These are phyloP conservation scores for Empis stercorea DNA, from an alignment of 2,888 invertebrate species.

Conservation along the genomic window DNA sequence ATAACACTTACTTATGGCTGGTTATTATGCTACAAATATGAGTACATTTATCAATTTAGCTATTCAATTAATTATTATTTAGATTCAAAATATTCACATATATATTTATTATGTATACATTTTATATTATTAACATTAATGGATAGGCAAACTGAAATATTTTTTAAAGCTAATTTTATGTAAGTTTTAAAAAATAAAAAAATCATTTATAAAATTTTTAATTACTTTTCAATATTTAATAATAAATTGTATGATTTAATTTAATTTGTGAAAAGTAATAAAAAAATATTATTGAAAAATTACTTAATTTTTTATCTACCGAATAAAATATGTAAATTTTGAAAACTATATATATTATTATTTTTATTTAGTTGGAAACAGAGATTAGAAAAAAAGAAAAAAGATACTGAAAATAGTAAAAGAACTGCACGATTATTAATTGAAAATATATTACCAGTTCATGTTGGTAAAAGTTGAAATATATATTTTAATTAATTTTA, in stretches of 20 bases:
- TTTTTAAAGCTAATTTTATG: slow-evolving; percentile 74
- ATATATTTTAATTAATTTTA: slow-evolving; percentile 19
- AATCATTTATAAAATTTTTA: too few species aligned
- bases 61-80: slow-evolving; percentile 58
- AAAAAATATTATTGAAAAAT: too few species aligned
- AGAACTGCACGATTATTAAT: slow-evolving; percentile 79
- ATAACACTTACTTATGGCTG: slow-evolving; percentile 54
- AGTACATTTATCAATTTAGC: slow-evolving; percentile 42
- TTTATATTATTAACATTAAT: slow-evolving; percentile 71
- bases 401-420: slow-evolving; percentile 73
- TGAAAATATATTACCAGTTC: slow-evolving; percentile 83
- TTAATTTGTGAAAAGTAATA: too few species aligned
- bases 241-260: too few species aligned
- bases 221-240: too few species aligned
- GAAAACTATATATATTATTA: too few species aligned
- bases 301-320: too few species aligned
- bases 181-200: too few species aligned
- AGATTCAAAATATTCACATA: slow-evolving; percentile 55
- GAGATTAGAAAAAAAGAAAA: slow-evolving; percentile 69
- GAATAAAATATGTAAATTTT: too few species aligned
- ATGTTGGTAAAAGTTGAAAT: slow-evolving; percentile 86
- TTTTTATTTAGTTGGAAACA: slow-evolving; percentile 43
- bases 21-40: slow-evolving; percentile 51
- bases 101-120: slow-evolving; percentile 58
- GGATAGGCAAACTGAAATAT: slow-evolving; percentile 80